Conservation (phyloP, 2,113 vertebrate species). For the Heterochromis multidens region DNA sequence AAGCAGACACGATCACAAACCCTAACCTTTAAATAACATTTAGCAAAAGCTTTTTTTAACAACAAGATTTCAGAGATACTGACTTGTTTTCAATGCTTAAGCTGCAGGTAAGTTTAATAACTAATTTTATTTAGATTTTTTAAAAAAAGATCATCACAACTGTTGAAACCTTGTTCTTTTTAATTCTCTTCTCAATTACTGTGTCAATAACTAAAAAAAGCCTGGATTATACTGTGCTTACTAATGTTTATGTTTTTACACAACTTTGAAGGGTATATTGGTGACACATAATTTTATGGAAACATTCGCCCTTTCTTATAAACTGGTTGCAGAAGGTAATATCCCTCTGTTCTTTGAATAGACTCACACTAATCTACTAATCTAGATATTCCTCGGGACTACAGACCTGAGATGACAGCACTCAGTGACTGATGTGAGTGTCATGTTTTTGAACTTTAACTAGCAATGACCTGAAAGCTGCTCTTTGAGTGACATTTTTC, state of each 20-base stretch:
- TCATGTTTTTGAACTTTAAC: background rate
- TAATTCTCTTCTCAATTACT: background rate
- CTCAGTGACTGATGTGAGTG: background rate
- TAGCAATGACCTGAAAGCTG: background rate
- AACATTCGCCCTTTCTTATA: background rate
- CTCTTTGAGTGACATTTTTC: background rate
- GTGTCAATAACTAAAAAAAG: background rate
- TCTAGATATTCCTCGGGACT: background rate
- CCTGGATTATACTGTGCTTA: background rate
- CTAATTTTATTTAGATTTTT: background rate
- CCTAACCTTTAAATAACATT: slow-evolving; percentile 18
- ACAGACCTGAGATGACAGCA: background rate
- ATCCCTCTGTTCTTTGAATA: background rate
- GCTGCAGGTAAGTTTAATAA: background rate
- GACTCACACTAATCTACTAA: background rate
- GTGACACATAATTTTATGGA: background rate
- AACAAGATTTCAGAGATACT: background rate
- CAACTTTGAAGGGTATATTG: background rate
- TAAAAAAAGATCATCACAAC: no score
- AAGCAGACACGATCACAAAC: background rate
- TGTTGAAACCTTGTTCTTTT: background rate
- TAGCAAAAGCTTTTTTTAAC: background rate
- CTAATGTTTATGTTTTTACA: background rate
- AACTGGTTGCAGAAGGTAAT: background rate
- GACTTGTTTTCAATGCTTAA: background rate